These are phyloP conservation scores for Drosophila parthenogenetica DNA, from an alignment of 2,888 invertebrate species.

Conservation along the genomic window DNA sequence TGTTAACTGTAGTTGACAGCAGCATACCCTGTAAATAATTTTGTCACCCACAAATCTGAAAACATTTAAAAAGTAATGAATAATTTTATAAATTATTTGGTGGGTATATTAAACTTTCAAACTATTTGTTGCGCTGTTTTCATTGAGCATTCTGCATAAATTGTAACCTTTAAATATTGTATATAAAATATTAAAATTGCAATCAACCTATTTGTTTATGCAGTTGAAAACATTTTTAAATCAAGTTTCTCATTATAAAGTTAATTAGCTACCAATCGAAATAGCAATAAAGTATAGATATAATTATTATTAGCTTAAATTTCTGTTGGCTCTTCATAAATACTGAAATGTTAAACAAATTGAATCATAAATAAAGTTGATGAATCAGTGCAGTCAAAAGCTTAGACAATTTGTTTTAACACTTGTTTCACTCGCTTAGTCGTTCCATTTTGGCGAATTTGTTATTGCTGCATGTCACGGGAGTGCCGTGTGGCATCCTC, in stretches of 20 bases:
- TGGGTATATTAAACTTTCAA: no score
- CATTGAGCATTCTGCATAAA: not conserved
- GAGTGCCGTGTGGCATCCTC: not conserved
- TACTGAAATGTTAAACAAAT: not conserved
- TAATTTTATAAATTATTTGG: not conserved
- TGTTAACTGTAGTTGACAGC: no score
- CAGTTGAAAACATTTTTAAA: not conserved
- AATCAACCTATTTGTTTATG: constrained; percentile 11
- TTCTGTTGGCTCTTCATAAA: not conserved
- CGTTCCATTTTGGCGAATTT: constrained; percentile 5
- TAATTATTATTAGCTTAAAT: not conserved
- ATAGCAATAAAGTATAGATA: not conserved
- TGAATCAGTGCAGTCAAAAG: not conserved
- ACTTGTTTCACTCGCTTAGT: not conserved
- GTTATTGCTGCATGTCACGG: constrained; percentile 12
- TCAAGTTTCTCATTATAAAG: not conserved
- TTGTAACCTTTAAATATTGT: not conserved
- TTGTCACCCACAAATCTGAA: not conserved
- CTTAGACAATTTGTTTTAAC: constrained; percentile 6
- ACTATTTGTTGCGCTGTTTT: not conserved
- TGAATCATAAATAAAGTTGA: not conserved
- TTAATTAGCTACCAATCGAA: not conserved
- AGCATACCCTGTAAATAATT: not conserved
- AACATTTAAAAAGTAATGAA: not conserved
- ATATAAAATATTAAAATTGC: not conserved